Evolutionary conservation across 2,888 invertebrate genomes (phyloP).

Genomic region (Argynnis bischoffii): DNA sequence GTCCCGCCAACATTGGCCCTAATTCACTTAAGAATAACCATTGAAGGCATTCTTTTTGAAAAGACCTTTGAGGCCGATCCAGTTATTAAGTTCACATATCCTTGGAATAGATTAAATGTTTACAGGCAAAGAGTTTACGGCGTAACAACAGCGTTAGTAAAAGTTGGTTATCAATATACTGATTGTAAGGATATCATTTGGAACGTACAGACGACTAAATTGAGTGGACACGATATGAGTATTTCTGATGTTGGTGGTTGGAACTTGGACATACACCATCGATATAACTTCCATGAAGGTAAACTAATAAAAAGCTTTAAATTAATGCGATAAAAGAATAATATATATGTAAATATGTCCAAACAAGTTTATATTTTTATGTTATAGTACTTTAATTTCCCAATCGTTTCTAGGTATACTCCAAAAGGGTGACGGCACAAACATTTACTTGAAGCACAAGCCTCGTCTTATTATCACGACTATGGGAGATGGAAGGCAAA

Average conservation of each 20-base stretch:
- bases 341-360: too few species aligned
- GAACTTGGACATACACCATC: constrained; percentile 98
- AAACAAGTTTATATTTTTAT: not conserved
- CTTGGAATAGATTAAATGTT: constrained; percentile 98
- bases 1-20: constrained; percentile 91
- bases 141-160: constrained; percentile 95
- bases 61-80: constrained; percentile 98
- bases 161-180: constrained; percentile 97
- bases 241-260: constrained; percentile 98
- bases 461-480: constrained; percentile 94
- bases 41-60: constrained; percentile 96
- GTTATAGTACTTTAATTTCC: not conserved
- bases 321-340: too few species aligned
- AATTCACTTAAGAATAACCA: constrained; percentile 96
- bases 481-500: constrained; percentile 95
- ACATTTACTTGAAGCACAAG: constrained; percentile 96
- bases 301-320: constrained; percentile 37
- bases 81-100: constrained; percentile 97
- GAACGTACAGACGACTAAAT: constrained; percentile 96
- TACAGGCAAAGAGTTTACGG: constrained; percentile 98
- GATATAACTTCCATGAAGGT: constrained; percentile 99
- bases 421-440: constrained; percentile 98
- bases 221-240: constrained; percentile 98
- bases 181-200: constrained; percentile 96
- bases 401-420: constrained; percentile 86